Evolutionary conservation across 1,140 invertebrate species (phyloP), one percentile per base, ranked within the genome.

Genomic region (Linepithema humile): DNA sequence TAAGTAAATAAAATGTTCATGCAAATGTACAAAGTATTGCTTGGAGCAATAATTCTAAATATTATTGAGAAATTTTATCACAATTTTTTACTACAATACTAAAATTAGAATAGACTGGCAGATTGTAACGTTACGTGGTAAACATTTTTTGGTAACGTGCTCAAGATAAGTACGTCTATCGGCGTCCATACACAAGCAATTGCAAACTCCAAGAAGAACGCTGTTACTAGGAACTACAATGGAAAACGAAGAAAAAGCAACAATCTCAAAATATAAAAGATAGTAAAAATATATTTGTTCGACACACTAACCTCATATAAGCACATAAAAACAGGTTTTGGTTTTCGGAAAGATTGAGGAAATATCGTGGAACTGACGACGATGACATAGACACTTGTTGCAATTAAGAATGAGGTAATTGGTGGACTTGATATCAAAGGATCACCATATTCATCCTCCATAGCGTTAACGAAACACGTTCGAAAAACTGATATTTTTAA

Each of bases 131-230:
- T 90, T 92, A 93, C 92, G 23, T 90, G 83, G 43, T 40, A 88
- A 64, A 91, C 9, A n/a, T 60, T 43, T 43, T 80, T 84, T 0
- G 90, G 89, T 0, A 91, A 9, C 0, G 85, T 89, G 10, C 82
- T 89, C 4, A 91, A 57, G 0, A 93, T 72, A 9, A 90, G 62
- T 20, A 89, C 57, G n/a, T 93, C 88, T 2, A 93, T 89, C 0
- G 92, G 91, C 12, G 83, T 86, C 92, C 92, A 93, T 7, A 92
- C 83, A 65, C 90, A 93, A 3, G 88, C 85, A 0, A 88, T 62
- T 23, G 86, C 59, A 70, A 92, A 93, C 74, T 93, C 92, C 69
- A 93, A 57, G 6, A 93, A 59, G 64, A 93, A 93, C 0, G 90
- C 60, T 1, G 90, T 89, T 15, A 88, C 89, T 17, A 93, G 38